Evolutionary conservation across 2,888 invertebrate species (phyloP).

Genomic region (Harpalus rufipes): DNA sequence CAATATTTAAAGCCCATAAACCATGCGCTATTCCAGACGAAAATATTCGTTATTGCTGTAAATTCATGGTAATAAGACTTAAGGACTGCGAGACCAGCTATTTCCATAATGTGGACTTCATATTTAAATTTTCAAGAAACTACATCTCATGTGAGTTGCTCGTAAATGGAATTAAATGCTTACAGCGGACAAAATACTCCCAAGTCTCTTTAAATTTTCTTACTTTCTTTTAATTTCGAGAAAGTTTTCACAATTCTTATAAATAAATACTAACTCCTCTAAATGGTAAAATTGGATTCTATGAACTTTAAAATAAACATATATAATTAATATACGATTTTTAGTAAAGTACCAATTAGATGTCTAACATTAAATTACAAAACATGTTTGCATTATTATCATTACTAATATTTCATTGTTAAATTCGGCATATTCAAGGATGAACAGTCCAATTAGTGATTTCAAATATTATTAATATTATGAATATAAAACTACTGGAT

Average conservation of each 20-base stretch:
- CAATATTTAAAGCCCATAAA: conserved; percentile 40
- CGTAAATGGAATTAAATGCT: too few relatives aligned
- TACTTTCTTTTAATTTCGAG: too few relatives aligned
- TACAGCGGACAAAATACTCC: too few relatives aligned
- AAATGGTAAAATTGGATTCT: too few relatives aligned
- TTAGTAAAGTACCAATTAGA: background rate
- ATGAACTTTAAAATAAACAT: too few relatives aligned
- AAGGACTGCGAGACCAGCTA: background rate
- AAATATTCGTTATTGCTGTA: conserved; percentile 22
- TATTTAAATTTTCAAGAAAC: conserved; percentile 1
- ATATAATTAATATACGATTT: background rate
- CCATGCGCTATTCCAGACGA: background rate
- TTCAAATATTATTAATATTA: background rate
- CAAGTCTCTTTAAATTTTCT: too few relatives aligned
- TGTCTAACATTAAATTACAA: background rate
- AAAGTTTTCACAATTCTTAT: too few relatives aligned
- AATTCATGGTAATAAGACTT: conserved; percentile 5
- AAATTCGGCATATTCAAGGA: background rate
- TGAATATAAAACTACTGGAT: background rate
- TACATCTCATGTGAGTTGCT: conserved; percentile 2
- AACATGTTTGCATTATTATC: background rate
- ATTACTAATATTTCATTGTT: background rate
- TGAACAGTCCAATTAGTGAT: background rate
- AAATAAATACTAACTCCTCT: too few relatives aligned
- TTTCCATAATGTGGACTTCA: background rate